Base-by-base conservation (phyloP, 1,140 invertebrate species). In the Sycophila sp. region DNA sequence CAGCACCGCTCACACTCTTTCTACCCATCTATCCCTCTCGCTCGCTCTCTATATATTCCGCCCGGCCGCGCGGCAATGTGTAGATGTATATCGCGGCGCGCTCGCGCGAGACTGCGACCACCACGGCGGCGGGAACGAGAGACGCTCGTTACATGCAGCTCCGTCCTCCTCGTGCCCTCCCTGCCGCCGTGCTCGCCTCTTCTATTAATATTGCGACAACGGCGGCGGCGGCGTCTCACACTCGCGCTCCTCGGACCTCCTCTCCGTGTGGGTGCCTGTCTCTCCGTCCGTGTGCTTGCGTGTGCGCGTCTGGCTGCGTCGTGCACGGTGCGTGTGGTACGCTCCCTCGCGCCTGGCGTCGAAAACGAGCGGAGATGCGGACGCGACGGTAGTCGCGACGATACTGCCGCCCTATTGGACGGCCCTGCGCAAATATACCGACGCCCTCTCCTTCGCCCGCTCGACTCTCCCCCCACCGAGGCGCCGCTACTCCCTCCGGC, bases 391-490 rank as follows among this genome's bases (percentile, higher is more conserved):
- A 59, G 72, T 80, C 81, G 82, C 82, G 83, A 81, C 78, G 82
- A 83, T 85, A 86, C 81, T 86, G 83, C 81, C 69, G 83, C 85
- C 81, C 80, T 85, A 85, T 83, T 84, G 82, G 81, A 77, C 80
- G 76, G 79, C 83, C 81, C 79, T 85, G 85, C 84, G 83, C 85
- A 86, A 86, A 83, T 85, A 86, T 85, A 85, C 84, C 83, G 73
- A 76, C 77, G 79, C 83, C 82, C 81, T 83, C 81, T 75, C 72
- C 45, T 63, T 55, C 66, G 67, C 30, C 66, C 42, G 19, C 69
- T n/a, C n/a, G n/a, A 59, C 74, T 75, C 72, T 68, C 71, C 75
- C 78, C 47, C 72, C 70, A 59, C 72, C 76, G 49, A 73, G 73
- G 70, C 73, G 72, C n/a, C n/a, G n/a, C n/a, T n/a, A n/a, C n/a